Conservation (phyloP, 2,888 invertebrate species). For the Sepioteuthis lessoniana region DNA sequence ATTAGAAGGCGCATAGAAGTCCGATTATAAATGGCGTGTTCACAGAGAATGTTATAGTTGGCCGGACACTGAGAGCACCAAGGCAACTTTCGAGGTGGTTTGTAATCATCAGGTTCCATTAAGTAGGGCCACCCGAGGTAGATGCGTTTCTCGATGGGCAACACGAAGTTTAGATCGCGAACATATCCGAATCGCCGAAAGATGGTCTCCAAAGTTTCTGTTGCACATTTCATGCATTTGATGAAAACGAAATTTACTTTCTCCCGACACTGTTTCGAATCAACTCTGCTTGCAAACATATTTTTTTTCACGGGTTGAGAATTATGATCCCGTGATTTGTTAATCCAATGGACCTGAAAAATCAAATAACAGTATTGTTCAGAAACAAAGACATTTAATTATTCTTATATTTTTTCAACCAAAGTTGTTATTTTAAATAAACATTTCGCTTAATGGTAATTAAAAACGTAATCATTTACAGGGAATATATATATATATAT, state of each 20-base stretch:
- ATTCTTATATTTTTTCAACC: too few relatives aligned
- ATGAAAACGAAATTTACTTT: slow-evolving; percentile 70
- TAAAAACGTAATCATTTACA: too few relatives aligned
- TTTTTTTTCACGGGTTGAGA: neutral
- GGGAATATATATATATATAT: too few relatives aligned
- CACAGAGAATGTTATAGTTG: slow-evolving; percentile 68
- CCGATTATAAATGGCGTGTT: slow-evolving; percentile 71
- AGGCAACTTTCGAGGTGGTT: slow-evolving; percentile 58
- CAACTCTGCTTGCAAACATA: neutral
- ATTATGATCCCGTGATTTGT: neutral
- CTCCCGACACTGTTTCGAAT: slow-evolving; percentile 50
- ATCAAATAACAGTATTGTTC: neutral
- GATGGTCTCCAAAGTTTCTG: slow-evolving; percentile 68
- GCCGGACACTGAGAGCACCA: neutral
- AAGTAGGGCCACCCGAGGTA: slow-evolving; percentile 73
- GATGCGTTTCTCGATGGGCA: slow-evolving; percentile 64
- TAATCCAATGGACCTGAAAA: neutral
- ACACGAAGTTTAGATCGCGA: slow-evolving; percentile 67
- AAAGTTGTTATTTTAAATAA: too few relatives aligned
- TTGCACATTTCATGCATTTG: slow-evolving; percentile 74
- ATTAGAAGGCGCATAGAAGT: slow-evolving; percentile 65
- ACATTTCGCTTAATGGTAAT: too few relatives aligned
- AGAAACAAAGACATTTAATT: neutral
- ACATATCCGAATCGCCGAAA: slow-evolving; percentile 68
- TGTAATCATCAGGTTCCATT: slow-evolving; percentile 63